phyloP scores from a whole-genome alignment of 2,113 vertebrate species.

The Geococcyx californianus region DNA sequence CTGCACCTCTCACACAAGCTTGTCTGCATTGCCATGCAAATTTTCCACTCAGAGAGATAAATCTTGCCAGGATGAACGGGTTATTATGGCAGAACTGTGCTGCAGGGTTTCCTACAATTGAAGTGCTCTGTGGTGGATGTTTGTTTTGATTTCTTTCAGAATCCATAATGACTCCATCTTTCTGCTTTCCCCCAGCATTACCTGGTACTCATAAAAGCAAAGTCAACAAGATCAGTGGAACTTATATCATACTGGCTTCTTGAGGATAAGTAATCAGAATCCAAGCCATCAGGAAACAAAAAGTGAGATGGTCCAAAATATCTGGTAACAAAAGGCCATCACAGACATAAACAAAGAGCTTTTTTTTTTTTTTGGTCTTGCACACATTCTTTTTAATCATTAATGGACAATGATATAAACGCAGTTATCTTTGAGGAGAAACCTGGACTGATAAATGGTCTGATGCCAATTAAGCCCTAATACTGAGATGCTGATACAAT shows the following conservation, averaged over 20 bases:
- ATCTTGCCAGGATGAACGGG: constrained; percentile 8
- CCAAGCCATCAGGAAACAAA: constrained; percentile 25
- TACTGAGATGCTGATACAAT: neutral
- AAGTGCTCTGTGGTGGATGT: constrained; percentile 31
- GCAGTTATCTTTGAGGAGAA: neutral
- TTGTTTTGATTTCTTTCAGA: constrained; percentile 63
- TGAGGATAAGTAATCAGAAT: constrained; percentile 36
- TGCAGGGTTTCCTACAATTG: constrained; percentile 11
- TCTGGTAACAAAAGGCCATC: neutral
- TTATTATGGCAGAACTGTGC: constrained; percentile 14
- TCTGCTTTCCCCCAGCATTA: constrained; percentile 9
- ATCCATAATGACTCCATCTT: constrained; percentile 50
- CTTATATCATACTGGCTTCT: constrained; percentile 27
- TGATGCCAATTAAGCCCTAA: neutral
- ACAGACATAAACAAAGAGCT: neutral
- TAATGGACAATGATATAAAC: neutral
- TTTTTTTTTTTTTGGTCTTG: neutral
- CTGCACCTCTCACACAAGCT: neutral
- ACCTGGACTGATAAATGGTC: neutral
- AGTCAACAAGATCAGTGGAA: constrained; percentile 54
- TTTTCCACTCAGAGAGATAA: constrained; percentile 25
- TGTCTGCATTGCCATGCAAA: neutral
- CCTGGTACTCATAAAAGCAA: constrained; percentile 29
- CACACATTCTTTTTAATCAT: neutral
- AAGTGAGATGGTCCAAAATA: constrained; percentile 24